Evolutionary conservation across 2,888 invertebrate genomes (phyloP).

Genomic region (Strigamia maritima): DNA sequence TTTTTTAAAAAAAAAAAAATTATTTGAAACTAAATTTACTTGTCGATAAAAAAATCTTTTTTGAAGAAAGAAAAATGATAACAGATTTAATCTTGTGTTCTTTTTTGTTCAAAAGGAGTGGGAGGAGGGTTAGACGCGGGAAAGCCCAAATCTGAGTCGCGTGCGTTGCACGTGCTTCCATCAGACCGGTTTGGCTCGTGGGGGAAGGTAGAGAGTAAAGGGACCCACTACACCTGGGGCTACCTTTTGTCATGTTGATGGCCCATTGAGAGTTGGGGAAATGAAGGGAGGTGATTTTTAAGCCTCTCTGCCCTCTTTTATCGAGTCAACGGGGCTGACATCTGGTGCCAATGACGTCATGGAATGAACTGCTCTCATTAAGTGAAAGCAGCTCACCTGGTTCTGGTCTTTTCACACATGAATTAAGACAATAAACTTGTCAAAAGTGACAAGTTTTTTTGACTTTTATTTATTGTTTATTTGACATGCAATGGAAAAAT

Average conservation of each 20-base stretch:
- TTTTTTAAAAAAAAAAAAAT: not conserved
- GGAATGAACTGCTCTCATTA: constrained; percentile 28
- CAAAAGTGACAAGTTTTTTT: not conserved
- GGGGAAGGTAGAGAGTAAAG: constrained; percentile 7
- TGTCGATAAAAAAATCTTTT: not conserved
- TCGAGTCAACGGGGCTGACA: constrained; percentile 18
- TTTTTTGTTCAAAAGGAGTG: not conserved
- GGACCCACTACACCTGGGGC: constrained; percentile 36
- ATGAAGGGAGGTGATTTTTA: constrained; percentile 25
- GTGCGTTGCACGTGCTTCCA: constrained; percentile 37
- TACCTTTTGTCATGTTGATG: constrained; percentile 38
- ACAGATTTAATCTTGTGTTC: not conserved
- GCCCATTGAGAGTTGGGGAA: constrained; percentile 25
- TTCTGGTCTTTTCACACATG: not conserved
- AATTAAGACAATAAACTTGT: constrained; percentile 15
- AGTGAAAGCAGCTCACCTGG: constrained; percentile 11
- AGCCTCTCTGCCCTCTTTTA: constrained; percentile 31
- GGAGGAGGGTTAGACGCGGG: not conserved
- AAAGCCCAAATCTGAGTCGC: not conserved
- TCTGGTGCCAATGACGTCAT: constrained; percentile 35
- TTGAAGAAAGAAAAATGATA: not conserved
- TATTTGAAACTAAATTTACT: not conserved
- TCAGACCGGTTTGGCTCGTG: constrained; percentile 35
- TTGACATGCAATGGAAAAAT: not conserved
- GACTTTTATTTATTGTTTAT: not conserved